Percentiles rank a stretch among this genome's conserved stretches.
Evolutionary conservation across 2,888 invertebrate genomes (phyloP).

Genomic region (Elgonia sp.): DNA sequence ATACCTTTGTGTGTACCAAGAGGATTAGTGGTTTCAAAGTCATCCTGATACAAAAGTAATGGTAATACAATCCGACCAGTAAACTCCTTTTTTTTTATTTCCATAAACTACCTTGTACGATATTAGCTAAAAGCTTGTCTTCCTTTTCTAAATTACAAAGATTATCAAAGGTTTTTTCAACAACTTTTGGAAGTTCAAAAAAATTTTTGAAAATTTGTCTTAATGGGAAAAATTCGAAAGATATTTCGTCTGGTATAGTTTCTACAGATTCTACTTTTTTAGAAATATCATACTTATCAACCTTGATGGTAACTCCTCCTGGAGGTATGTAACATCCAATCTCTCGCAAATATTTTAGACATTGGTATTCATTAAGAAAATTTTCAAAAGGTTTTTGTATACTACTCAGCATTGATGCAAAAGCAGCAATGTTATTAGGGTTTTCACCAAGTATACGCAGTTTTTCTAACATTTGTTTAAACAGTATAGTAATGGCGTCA

Average conservation of each 20-base stretch:
- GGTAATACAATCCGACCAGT: slow-evolving; percentile 2
- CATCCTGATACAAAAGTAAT: slow-evolving; percentile 70
- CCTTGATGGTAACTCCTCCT: not conserved
- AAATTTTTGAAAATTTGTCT: slow-evolving; percentile 26
- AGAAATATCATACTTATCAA: slow-evolving; percentile 24
- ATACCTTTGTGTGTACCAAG: slow-evolving; percentile 43
- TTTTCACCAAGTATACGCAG: not conserved
- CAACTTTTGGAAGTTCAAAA: slow-evolving; percentile 8
- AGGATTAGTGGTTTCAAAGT: slow-evolving; percentile 47
- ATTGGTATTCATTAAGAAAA: not conserved
- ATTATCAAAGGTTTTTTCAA: slow-evolving; percentile 41
- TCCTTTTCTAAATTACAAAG: slow-evolving; percentile 29
- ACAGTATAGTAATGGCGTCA: not conserved
- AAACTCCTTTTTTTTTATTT: slow-evolving; percentile 21
- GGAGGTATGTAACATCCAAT: slow-evolving; percentile 38
- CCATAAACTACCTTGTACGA: slow-evolving; percentile 38
- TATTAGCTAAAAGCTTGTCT: slow-evolving; percentile 8
- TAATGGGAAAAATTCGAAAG: slow-evolving; percentile 6
- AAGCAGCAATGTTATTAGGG: not conserved
- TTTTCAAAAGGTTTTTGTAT: slow-evolving; percentile 4
- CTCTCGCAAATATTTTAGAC: not conserved
- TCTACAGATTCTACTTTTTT: not conserved
- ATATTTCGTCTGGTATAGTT: slow-evolving; percentile 23
- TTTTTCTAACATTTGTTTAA: not conserved
- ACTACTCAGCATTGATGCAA: not conserved